phyloP scores from a whole-genome alignment of 2,888 invertebrate species.

The Julus scanicus region DNA sequence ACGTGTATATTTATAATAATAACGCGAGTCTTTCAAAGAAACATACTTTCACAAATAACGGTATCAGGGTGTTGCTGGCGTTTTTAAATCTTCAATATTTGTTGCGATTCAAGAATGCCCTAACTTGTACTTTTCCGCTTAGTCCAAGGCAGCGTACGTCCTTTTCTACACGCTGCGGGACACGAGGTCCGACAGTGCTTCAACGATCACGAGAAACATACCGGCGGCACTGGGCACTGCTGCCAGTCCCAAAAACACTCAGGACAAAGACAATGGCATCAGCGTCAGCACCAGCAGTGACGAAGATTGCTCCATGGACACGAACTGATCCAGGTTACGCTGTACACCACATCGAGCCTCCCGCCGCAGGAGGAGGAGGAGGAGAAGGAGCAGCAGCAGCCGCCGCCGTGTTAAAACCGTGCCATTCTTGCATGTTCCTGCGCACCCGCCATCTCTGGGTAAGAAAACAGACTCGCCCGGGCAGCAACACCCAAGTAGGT shows the following conservation, averaged over 20 bases:
- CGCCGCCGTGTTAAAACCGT: neutral
- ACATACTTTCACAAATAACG: no score
- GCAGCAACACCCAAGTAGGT: constrained; percentile 28
- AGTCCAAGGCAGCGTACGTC: constrained; percentile 69
- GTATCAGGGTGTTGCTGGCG: no score
- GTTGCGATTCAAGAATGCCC: no score
- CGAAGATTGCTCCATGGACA: constrained; percentile 47
- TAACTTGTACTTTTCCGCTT: constrained; percentile 56
- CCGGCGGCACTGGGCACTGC: constrained; percentile 56
- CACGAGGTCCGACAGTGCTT: neutral
- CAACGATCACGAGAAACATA: constrained; percentile 51
- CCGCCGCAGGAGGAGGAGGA: neutral
- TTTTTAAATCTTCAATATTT: no score
- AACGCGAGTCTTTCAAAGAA: no score
- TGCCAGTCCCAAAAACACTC: neutral
- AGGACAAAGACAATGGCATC: constrained; percentile 53
- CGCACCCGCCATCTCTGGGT: neutral
- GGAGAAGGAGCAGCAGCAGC: neutral
- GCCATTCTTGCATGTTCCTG: constrained; percentile 27
- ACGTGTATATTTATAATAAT: neutral
- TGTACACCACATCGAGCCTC: neutral
- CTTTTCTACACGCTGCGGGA: constrained; percentile 68
- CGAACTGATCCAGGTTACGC: neutral
- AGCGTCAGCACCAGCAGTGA: constrained; percentile 26
- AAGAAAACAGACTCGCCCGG: neutral